Evolutionary conservation across 2,888 invertebrate genomes (phyloP), one percentile per base, ranked within the genome.

Genomic region (Eledone cirrhosa): DNA sequence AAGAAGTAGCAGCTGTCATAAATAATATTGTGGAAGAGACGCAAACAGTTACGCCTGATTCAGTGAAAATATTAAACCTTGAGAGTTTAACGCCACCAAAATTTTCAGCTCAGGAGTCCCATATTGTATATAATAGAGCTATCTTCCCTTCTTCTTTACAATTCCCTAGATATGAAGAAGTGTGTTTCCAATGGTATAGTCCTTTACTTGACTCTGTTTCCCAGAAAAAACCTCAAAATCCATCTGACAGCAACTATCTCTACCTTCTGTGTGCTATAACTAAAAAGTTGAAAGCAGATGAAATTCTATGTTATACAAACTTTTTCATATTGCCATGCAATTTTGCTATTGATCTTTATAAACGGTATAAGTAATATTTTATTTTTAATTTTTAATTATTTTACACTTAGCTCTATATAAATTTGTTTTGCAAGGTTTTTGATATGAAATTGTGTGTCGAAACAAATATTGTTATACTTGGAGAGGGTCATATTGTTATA

Each of bases 121-220:
- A 79, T 33, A 84, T 79, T 78, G n/a, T n/a, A n/a, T n/a, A n/a
- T n/a, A n/a, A n/a, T n/a, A n/a, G n/a, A n/a, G n/a, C n/a, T n/a
- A n/a, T n/a, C n/a, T 85, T 85, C 1, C 76, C 79, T 22, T 86
- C 87, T 78, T 87, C 86, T 79, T 69, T 88, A 16, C 80, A 84
- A 19, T 79, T 82, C 27, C 84, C 86, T 16, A 53, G 81, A 16
- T 88, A 87, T 16, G 84, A 80, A 72, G 89, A 90, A 82, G 82
- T 90, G 31, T 84, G 84, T 16, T 77, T 89, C 27, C 89, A 89
- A 84, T 90, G 89, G 87, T 88, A 88, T 80, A 85, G 86, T 77
- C 87, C 88, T 16, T 83, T 86, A 14, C 81, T 88, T 24, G 87
- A 86, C 78, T 86, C 84, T 77, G 83, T 81, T 5, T 24, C 79